Percentiles rank a stretch among this genome's conserved stretches.
phyloP scores from a whole-genome alignment of 2,797 vertebrate species.

The Sphenopsis melanotis region DNA sequence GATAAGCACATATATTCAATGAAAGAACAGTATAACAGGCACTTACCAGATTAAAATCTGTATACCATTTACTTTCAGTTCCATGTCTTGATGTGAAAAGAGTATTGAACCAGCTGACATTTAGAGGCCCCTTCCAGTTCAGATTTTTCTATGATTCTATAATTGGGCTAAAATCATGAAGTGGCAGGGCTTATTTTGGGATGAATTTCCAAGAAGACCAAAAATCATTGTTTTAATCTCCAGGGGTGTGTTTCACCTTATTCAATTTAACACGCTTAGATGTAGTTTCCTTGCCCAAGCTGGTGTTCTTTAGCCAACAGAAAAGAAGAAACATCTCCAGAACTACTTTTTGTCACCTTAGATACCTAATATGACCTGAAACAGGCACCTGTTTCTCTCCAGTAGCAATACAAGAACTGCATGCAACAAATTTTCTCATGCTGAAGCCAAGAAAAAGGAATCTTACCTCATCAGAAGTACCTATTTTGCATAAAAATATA shows the following conservation, averaged over 20 bases:
- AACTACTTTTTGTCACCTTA: not conserved
- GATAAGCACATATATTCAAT: not conserved
- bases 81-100: not conserved
- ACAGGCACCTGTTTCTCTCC: not conserved
- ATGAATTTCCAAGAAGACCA: not conserved
- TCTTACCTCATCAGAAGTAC: not conserved
- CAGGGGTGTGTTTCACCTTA: not conserved
- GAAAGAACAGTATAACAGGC: not conserved
- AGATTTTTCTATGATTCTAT: not conserved
- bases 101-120: not conserved
- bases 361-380: not conserved
- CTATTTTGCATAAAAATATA: not conserved
- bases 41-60: not conserved
- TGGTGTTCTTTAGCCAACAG: not conserved
- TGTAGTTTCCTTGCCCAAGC: not conserved
- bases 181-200: not conserved
- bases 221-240: not conserved
- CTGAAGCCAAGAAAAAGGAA: not conserved
- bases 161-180: not conserved
- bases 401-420: not conserved
- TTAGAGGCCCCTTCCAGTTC: not conserved
- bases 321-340: not conserved
- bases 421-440: not conserved
- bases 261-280: not conserved
- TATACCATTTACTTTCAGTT: not conserved